Conservation (phyloP, 2,888 invertebrate species). For the Caenorhabditis plicata region DNA sequence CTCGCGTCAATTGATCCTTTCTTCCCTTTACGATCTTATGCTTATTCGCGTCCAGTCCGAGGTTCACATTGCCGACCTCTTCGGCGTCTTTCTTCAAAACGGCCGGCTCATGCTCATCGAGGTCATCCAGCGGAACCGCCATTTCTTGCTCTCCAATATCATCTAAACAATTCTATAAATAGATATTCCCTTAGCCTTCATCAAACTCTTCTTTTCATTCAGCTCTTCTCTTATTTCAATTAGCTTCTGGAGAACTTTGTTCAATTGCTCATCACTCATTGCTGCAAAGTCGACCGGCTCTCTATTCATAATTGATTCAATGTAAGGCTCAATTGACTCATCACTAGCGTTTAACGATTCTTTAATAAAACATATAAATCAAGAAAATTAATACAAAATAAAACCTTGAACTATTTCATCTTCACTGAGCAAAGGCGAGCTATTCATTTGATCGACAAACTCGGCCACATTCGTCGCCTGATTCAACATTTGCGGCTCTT, state of each 20-base stretch:
- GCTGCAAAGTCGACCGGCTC: conserved; percentile 31
- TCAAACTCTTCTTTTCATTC: not conserved
- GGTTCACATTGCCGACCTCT: conserved; percentile 55
- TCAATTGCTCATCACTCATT: conserved; percentile 37
- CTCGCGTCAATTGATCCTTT: conserved; percentile 46
- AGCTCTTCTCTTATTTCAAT: conserved; percentile 1
- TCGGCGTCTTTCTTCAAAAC: conserved; percentile 63
- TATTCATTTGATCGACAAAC: no score
- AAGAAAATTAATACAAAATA: conserved; percentile 4
- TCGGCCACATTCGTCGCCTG: not conserved
- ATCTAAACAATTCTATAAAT: not conserved
- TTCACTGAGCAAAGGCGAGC: no score
- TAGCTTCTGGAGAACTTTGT: conserved; percentile 17
- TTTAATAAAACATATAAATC: conserved; percentile 2
- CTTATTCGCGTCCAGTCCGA: conserved; percentile 55
- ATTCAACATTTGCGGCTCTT: conserved; percentile 24
- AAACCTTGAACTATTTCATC: conserved; percentile 31
- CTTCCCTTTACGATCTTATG: conserved; percentile 65
- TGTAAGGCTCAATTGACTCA: conserved; percentile 29
- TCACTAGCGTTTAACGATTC: conserved; percentile 24
- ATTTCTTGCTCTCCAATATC: conserved; percentile 44
- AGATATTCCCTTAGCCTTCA: not conserved
- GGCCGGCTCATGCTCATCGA: conserved; percentile 23
- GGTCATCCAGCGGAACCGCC: conserved; percentile 42
- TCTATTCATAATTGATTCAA: conserved; percentile 33